Evolutionary conservation across 2,113 vertebrate genomes (phyloP), one percentile per base, ranked within the genome.

Genomic region (Callipepla californica): DNA sequence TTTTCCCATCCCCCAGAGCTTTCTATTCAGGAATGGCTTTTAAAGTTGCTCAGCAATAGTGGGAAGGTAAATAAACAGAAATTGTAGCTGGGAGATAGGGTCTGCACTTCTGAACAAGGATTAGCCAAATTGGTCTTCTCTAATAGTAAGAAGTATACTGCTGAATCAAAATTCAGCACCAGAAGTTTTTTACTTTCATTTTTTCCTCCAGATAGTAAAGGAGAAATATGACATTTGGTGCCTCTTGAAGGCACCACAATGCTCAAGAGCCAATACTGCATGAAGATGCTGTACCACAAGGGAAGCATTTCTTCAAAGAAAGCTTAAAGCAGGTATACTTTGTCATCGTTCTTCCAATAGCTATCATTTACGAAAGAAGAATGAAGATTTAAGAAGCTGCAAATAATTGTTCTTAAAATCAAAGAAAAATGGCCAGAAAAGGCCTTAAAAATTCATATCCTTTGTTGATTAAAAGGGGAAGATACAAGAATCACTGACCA

Each of bases 251-350:
- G 30, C 2, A 42, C 30, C 8, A 50, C 32, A 40, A 40, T 81
- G 32, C n/a, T 36, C 0, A 1, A 44, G 19, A 81, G 3, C 4
- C 22, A 69, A 25, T n/a, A 86, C 13, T 53, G 8, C 1, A 0
- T 34, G 36, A 87, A 58, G 13, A 10, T 89, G 13, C 25, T 13
- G 3, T 62, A 72, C 13, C 23, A 63, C 25, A 63, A 44, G 85
- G 23, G 4, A 77, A 48, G 9, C 3, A 32, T 8, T 6, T 78
- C 22, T 89, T 84, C 38, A 80, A 57, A 4, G 48, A 59, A 6
- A 79, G 15, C 22, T 89, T 82, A 38, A 91, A 89, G 34, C 14
- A 87, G 40, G 53, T 3, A 32, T 0, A 3, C 34, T 84, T 84
- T 67, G 12, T 57, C n/a, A 87, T 74, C 47, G 3, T 85, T 82